Conservation (phyloP, 2,888 invertebrate genomes). For the Ormyrus rosae region DNA sequence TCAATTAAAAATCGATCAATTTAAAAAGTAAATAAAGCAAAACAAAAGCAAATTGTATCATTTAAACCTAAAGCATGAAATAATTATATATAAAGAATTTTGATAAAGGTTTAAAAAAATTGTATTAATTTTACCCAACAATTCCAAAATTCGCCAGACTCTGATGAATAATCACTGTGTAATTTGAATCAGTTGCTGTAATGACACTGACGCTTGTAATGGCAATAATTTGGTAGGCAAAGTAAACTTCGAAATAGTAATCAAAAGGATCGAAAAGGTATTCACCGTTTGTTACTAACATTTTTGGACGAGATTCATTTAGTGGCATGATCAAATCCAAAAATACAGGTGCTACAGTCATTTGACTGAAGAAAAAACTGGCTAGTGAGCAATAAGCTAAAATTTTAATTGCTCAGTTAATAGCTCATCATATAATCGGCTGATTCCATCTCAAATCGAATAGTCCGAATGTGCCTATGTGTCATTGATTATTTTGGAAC, state of each 20-base stretch:
- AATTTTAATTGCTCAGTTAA: not conserved
- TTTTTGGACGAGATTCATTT: conserved; percentile 16
- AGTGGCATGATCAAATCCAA: conserved; percentile 11
- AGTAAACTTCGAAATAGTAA: conserved; percentile 8
- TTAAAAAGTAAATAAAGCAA: too few species aligned
- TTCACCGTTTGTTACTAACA: conserved; percentile 4
- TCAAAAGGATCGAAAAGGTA: conserved; percentile 22
- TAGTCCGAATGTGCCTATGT: too few species aligned
- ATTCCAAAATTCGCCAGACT: conserved; percentile 7
- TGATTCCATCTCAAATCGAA: too few species aligned
- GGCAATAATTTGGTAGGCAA: not conserved
- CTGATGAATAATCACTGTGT: not conserved
- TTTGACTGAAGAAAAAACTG: conserved; percentile 1
- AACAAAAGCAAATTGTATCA: too few species aligned
- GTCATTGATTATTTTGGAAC: too few species aligned
- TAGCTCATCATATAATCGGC: too few species aligned
- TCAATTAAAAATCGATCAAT: too few species aligned
- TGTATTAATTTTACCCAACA: conserved; percentile 8
- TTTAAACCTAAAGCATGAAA: too few species aligned
- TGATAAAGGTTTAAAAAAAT: not conserved
- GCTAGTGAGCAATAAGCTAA: not conserved
- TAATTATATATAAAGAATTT: not conserved
- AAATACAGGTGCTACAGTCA: not conserved
- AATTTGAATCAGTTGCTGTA: not conserved
- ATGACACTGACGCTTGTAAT: not conserved